Base-by-base conservation (phyloP, 2,888 invertebrate species). In the Amblyjoppa proteus region DNA sequence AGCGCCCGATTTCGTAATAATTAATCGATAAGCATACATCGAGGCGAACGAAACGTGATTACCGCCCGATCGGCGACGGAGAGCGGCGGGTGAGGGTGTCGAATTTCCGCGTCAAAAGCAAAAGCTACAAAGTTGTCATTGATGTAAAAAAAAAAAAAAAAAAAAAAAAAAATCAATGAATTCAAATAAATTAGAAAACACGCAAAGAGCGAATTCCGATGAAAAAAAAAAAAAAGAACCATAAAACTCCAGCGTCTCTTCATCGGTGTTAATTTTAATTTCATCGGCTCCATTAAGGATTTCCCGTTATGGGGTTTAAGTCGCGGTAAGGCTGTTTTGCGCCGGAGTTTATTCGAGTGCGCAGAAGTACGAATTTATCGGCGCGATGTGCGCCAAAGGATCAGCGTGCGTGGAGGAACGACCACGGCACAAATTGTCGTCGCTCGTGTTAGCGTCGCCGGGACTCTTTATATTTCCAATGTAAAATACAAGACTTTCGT, bases 401-500 rank as follows among this genome's bases (percentile, higher is more conserved):
- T 61, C 71, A 25, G 71, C 20, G 64, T 64, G 85, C 66, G 75
- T 51, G 64, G 71, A 71, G 61, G 31, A 79, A 77, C 38, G 41
- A 51, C 49, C 41, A n/a, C 28, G 53, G 56, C 51, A 69, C 70
- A 81, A 83, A 83, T 74, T 78, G 73, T 81, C 74, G 84, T 78
- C 64, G 69, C 13, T 69, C 81, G 73, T 81, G 86, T 78, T 75
- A 77, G 80, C 69, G 79, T 81, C 81, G 68, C 66, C 77, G 76
- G n/a, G 58, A n/a, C 68, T 71, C 81, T 85, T 82, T 85, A 80
- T 78, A 81, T 81, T 74, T 71, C 56, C 2, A 28, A 64, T 56
- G 70, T 20, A 71, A 82, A 80, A 81, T 73, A 85, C 88, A 82
- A 79, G 87, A 87, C 87, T 88, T 84, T 85, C 70, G 81, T 88